Percentiles rank a stretch among this genome's conserved stretches.
phyloP scores from a whole-genome alignment of 2,113 vertebrate genomes.

The Psammodynastes pulverulentus region DNA sequence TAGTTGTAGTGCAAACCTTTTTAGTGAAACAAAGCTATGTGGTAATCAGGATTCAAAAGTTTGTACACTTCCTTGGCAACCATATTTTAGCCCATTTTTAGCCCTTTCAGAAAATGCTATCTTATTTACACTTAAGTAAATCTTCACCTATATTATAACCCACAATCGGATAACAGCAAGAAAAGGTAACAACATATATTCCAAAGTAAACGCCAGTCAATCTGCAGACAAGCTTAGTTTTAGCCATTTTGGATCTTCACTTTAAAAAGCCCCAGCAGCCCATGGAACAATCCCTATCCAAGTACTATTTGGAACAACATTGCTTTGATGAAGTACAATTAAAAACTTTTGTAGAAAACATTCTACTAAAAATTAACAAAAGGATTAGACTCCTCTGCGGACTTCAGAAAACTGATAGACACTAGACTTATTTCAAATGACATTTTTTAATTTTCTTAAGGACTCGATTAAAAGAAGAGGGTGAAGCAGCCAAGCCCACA shows the following conservation, averaged over 20 bases:
- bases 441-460: background rate
- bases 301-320: background rate
- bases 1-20: background rate
- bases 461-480: background rate
- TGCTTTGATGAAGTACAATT: background rate
- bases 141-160: background rate
- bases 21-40: background rate
- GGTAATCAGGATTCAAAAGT: background rate
- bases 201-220: background rate
- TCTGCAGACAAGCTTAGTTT: background rate
- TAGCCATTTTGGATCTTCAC: background rate
- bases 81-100: background rate
- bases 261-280: background rate
- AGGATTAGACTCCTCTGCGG: background rate
- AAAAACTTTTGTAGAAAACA: background rate
- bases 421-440: background rate
- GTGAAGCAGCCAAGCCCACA: background rate
- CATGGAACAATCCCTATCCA: background rate
- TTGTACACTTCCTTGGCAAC: background rate
- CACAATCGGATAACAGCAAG: background rate
- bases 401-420: background rate
- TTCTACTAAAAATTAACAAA: background rate
- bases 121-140: background rate
- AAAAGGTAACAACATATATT: background rate
- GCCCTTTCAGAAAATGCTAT: background rate